Conservation (phyloP, 2,113 vertebrate genomes). For the Serilophus lunatus region DNA sequence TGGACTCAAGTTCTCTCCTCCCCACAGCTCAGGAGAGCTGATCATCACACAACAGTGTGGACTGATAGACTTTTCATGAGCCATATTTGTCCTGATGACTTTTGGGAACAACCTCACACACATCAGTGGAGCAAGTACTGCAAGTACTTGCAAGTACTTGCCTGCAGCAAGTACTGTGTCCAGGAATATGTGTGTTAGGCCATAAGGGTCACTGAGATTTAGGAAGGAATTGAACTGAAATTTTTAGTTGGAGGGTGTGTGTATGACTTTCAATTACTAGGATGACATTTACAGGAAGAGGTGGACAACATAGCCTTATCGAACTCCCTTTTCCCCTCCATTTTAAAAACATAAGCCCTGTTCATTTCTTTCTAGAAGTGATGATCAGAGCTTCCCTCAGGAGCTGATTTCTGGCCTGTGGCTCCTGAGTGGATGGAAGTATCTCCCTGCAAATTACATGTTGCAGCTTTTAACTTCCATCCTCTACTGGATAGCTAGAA, state of each 20-base stretch:
- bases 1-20: neutral
- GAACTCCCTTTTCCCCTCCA: neutral
- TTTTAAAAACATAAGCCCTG: neutral
- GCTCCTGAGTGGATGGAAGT: neutral
- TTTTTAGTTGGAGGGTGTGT: neutral
- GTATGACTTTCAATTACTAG: neutral
- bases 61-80: neutral
- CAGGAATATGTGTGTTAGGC: neutral
- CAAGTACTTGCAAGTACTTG: no score
- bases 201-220: neutral
- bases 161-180: neutral
- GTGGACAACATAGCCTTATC: neutral
- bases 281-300: neutral
- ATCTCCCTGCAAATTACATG: neutral
- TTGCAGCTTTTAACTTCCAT: neutral
- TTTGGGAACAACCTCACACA: neutral
- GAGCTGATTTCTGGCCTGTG: neutral
- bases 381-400: neutral
- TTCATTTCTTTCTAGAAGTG: neutral
- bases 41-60: neutral
- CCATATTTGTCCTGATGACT: neutral
- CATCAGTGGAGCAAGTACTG: neutral
- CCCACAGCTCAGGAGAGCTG: neutral
- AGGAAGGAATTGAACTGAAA: neutral
- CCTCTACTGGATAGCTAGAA: neutral